These are phyloP conservation scores for Syndactyla subalaris DNA, from an alignment of 2,797 vertebrate species.

Conservation along the genomic window DNA sequence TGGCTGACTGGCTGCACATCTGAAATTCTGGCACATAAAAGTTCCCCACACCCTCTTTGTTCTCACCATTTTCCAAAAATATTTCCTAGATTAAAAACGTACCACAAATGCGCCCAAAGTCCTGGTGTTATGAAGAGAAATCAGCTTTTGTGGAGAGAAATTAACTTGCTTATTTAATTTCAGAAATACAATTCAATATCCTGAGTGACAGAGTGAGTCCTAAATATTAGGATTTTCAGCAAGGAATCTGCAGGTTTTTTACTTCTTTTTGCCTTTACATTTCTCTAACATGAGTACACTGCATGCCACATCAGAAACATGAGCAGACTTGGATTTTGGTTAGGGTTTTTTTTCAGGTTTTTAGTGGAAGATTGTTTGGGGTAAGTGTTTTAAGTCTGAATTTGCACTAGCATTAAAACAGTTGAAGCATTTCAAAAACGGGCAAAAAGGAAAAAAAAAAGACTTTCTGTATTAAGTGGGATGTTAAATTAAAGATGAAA, in stretches of 20 bases:
- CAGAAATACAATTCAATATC: neutral
- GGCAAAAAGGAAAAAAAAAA: neutral
- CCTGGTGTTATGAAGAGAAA: neutral
- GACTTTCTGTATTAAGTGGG: constrained; percentile 4
- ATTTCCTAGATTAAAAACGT: neutral
- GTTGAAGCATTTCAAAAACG: neutral
- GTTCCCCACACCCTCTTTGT: neutral
- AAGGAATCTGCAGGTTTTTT: neutral
- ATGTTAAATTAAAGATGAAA: constrained; percentile 57
- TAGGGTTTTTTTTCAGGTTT: neutral
- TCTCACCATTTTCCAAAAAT: neutral
- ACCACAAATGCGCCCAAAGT: neutral
- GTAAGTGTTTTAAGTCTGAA: constrained; percentile 31
- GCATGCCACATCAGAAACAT: neutral
- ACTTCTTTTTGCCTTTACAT: neutral
- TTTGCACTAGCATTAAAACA: constrained; percentile 13
- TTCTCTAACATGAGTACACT: neutral
- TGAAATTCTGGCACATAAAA: neutral
- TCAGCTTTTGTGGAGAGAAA: neutral
- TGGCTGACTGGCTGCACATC: neutral
- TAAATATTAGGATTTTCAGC: neutral
- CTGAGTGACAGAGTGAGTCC: neutral
- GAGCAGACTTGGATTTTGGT: neutral
- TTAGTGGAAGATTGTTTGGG: neutral
- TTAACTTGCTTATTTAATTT: neutral